Evolutionary conservation across 2,797 vertebrate species (phyloP).

Genomic region (Coranthus polyacanthus): DNA sequence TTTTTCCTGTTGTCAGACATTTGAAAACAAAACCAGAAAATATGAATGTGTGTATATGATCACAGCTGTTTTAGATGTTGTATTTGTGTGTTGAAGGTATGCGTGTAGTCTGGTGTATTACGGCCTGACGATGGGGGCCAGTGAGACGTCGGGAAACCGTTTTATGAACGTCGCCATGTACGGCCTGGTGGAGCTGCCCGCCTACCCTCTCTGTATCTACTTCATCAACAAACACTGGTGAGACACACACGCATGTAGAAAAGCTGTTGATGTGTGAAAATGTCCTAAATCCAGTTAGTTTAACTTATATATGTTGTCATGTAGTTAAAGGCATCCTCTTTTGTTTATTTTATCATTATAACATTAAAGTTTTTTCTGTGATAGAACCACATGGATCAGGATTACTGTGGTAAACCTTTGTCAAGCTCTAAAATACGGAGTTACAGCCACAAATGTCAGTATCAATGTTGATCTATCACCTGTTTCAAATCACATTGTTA

Average conservation of each 20-base stretch:
- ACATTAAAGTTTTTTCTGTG: too few relatives aligned
- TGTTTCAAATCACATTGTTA: too few relatives aligned
- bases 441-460: too few relatives aligned
- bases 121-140: slow-evolving; percentile 90
- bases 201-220: slow-evolving; percentile 92
- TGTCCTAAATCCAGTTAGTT: background rate
- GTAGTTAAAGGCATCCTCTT: background rate
- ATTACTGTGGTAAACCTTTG: too few relatives aligned
- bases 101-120: slow-evolving; percentile 93
- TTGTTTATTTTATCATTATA: too few relatives aligned
- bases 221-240: slow-evolving; percentile 92
- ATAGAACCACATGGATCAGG: too few relatives aligned
- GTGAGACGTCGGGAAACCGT: slow-evolving; percentile 86
- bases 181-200: slow-evolving; percentile 91
- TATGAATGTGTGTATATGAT: too few relatives aligned
- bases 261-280: background rate
- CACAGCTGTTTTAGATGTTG: too few relatives aligned
- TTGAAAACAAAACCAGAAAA: too few relatives aligned
- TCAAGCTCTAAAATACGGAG: too few relatives aligned
- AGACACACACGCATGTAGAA: slow-evolving; percentile 29
- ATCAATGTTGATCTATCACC: too few relatives aligned
- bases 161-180: slow-evolving; percentile 91
- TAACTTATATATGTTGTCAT: background rate
- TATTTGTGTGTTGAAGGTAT: slow-evolving; percentile 83
- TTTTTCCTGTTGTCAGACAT: too few relatives aligned